These are phyloP conservation scores for Xestia c-nigrum DNA, from an alignment of 2,888 invertebrate species.

Conservation along the genomic window DNA sequence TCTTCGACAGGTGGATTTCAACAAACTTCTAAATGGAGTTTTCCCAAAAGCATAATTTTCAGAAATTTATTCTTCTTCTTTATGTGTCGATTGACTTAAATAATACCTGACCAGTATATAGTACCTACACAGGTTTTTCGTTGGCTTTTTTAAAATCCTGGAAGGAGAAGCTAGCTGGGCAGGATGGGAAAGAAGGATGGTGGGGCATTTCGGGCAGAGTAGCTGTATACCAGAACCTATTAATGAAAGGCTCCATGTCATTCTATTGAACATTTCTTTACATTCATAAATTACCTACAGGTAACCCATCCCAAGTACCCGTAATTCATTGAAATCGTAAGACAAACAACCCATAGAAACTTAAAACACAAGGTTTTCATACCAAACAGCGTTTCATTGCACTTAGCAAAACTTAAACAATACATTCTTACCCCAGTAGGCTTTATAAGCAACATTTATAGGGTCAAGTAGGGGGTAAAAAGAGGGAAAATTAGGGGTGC, in stretches of 20 bases:
- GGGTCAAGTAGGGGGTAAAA: conserved; percentile 50
- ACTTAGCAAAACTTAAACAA: conserved; percentile 52
- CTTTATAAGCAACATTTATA: conserved; percentile 47
- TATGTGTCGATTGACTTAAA: too few species aligned
- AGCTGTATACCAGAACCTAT: too few species aligned
- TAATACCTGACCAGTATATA: too few species aligned
- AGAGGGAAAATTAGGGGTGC: conserved; percentile 29
- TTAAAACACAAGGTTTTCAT: conserved; percentile 29
- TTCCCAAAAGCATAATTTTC: too few species aligned
- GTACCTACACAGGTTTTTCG: too few species aligned
- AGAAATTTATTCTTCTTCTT: background rate
- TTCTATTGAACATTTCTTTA: too few species aligned
- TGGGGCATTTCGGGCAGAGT: too few species aligned
- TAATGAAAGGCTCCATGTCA: too few species aligned
- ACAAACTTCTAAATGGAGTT: background rate
- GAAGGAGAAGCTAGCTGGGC: too few species aligned
- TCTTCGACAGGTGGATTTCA: background rate
- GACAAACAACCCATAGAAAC: background rate
- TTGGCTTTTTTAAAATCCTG: too few species aligned
- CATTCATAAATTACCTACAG: background rate
- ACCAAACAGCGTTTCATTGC: conserved; percentile 18
- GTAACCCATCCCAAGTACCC: too few species aligned
- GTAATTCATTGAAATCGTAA: background rate
- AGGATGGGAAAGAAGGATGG: too few species aligned
- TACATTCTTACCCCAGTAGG: conserved; percentile 28